phyloP scores from a whole-genome alignment of 2,113 vertebrate species.

The Bos indicus region DNA sequence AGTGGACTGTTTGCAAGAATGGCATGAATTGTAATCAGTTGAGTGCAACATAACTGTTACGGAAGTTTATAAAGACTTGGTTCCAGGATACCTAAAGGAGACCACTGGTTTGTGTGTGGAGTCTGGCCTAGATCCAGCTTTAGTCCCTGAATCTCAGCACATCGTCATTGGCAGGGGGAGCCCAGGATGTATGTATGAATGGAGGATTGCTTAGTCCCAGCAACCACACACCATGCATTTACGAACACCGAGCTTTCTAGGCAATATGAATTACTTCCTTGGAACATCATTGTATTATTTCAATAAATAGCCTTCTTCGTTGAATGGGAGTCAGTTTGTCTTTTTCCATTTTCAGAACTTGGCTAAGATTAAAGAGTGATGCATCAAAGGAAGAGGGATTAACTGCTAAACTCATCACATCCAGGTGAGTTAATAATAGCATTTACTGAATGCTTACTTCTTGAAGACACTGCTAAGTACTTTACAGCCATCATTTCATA shows the following conservation, averaged over 20 bases:
- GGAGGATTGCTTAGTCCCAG: not conserved
- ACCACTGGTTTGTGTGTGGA: not conserved
- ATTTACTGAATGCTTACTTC: not conserved
- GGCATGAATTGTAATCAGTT: not conserved
- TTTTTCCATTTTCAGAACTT: slow-evolving; percentile 60
- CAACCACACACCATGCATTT: not conserved
- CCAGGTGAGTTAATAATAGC: slow-evolving; percentile 19
- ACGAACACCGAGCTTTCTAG: not conserved
- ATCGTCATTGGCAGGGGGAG: not conserved
- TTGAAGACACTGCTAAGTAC: not conserved
- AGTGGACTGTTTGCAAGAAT: not conserved
- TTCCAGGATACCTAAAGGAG: slow-evolving; percentile 15
- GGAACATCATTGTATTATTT: slow-evolving; percentile 42
- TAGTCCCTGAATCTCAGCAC: not conserved
- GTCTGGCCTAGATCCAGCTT: not conserved
- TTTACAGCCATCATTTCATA: not conserved
- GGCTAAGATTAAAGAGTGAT: slow-evolving; percentile 39
- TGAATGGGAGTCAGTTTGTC: slow-evolving; percentile 50
- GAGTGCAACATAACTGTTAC: not conserved
- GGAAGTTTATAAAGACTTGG: slow-evolving; percentile 19
- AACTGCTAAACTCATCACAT: slow-evolving; percentile 4
- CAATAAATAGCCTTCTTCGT: slow-evolving; percentile 53
- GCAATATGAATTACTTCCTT: not conserved
- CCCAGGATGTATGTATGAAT: not conserved
- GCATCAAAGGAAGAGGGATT: not conserved